Evolutionary conservation across 1,140 invertebrate species (phyloP).

Genomic region (Hycleus cichorii): DNA sequence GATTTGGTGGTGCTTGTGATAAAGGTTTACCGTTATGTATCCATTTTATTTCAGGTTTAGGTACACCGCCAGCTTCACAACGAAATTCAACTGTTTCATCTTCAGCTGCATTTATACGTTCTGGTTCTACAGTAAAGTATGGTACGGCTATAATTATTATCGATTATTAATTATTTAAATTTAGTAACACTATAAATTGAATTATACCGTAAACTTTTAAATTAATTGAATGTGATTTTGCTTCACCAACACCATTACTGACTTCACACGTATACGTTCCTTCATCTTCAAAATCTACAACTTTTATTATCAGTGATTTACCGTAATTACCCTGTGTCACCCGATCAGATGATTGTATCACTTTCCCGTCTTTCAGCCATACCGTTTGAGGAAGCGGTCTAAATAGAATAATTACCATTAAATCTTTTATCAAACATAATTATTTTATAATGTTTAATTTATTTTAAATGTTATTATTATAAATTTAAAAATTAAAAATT

Average conservation of each 20-base stretch:
- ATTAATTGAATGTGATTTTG: slow-evolving; percentile 76
- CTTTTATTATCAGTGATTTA: slow-evolving; percentile 81
- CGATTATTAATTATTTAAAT: not conserved
- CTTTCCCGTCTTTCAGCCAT: slow-evolving; percentile 74
- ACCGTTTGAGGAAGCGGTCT: slow-evolving; percentile 70
- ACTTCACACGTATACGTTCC: slow-evolving; percentile 86
- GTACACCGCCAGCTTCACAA: slow-evolving; percentile 82
- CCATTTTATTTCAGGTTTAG: slow-evolving; percentile 89
- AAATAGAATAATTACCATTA: not conserved
- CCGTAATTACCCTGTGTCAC: slow-evolving; percentile 83
- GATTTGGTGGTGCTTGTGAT: slow-evolving; percentile 64
- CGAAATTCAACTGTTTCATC: slow-evolving; percentile 81
- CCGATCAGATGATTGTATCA: slow-evolving; percentile 61
- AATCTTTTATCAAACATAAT: no score
- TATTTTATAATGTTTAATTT: no score
- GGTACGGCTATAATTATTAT: slow-evolving; percentile 60
- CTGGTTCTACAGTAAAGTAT: slow-evolving; percentile 88
- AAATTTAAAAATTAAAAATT: no score
- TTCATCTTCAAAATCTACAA: slow-evolving; percentile 77
- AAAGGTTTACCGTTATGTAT: slow-evolving; percentile 93
- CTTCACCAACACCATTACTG: slow-evolving; percentile 80
- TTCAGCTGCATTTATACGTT: slow-evolving; percentile 82
- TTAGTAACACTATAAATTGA: not conserved
- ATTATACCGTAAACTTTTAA: slow-evolving; percentile 64
- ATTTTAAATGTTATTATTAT: no score